phyloP scores from a whole-genome alignment of 2,113 vertebrate genomes.

The Nannospalax galili region DNA sequence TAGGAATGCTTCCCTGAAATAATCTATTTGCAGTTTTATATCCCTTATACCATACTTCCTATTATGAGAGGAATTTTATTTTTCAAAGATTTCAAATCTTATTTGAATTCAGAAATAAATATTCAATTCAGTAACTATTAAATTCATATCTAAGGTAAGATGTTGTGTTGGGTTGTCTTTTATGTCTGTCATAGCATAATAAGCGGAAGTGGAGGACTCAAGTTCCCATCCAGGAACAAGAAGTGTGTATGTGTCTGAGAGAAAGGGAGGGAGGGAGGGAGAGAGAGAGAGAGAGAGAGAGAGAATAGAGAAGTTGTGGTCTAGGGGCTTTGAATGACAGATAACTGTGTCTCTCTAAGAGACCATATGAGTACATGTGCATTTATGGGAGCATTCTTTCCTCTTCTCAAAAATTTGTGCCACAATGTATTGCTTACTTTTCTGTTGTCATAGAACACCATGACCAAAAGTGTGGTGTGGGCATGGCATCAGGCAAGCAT shows the following conservation, averaged over 20 bases:
- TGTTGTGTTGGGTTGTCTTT: conserved; percentile 25
- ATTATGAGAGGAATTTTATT: conserved; percentile 56
- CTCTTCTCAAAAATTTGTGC: background rate
- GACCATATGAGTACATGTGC: background rate
- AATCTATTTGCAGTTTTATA: background rate
- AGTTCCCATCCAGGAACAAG: background rate
- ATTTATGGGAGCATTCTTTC: background rate
- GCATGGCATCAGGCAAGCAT: too few relatives aligned
- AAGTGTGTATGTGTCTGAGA: background rate
- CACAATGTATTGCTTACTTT: background rate
- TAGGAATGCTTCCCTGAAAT: conserved; percentile 58
- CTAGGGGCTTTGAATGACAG: background rate
- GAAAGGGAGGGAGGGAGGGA: too few relatives aligned
- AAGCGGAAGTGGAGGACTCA: background rate
- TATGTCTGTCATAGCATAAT: background rate
- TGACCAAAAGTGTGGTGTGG: too few relatives aligned
- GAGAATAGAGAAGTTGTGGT: background rate
- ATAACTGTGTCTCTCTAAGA: background rate
- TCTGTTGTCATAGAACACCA: too few relatives aligned
- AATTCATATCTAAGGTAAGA: background rate
- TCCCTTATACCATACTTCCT: conserved; percentile 25
- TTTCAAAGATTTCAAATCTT: conserved; percentile 53
- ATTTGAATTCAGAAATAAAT: conserved; percentile 57
- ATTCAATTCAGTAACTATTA: conserved; percentile 27
- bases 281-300: too few relatives aligned